These are phyloP conservation scores for Drosophila nigromelanica DNA, from an alignment of 1,140 invertebrate genomes.

Conservation along the genomic window DNA sequence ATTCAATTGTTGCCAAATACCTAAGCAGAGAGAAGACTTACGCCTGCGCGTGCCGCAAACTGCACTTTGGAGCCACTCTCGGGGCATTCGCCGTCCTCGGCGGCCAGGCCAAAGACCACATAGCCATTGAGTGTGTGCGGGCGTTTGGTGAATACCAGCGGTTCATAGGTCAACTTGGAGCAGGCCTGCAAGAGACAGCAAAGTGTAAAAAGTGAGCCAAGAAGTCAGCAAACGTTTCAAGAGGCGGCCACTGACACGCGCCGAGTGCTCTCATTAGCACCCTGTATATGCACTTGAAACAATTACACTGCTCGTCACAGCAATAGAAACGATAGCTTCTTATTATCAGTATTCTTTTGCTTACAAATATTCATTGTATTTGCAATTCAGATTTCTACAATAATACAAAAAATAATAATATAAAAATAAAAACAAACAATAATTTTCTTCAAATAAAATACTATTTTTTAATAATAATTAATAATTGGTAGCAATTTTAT, in stretches of 20 bases:
- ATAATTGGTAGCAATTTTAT: too few species aligned
- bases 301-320: slow-evolving; percentile 14
- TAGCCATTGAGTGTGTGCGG: slow-evolving; percentile 77
- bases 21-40: slow-evolving; percentile 48
- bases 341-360: neutral
- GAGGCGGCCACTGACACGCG: slow-evolving; percentile 18
- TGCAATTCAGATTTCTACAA: too few species aligned
- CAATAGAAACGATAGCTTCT: neutral
- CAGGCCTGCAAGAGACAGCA: slow-evolving; percentile 61
- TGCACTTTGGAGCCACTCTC: slow-evolving; percentile 63
- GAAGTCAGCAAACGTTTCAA: slow-evolving; percentile 39
- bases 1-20: neutral
- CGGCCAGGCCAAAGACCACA: slow-evolving; percentile 71
- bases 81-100: slow-evolving; percentile 63
- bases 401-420: too few species aligned
- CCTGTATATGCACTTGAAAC: slow-evolving; percentile 11
- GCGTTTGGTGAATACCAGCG: slow-evolving; percentile 80
- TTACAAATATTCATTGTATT: neutral
- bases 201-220: slow-evolving; percentile 7
- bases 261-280: slow-evolving; percentile 50
- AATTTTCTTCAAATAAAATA: too few species aligned
- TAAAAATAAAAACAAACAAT: too few species aligned
- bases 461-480: too few species aligned
- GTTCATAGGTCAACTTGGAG: slow-evolving; percentile 74
- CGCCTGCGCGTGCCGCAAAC: slow-evolving; percentile 72